A percentile compares a stretch with the other conserved stretches of the same genome.
Evolutionary conservation across 2,113 vertebrate species (phyloP).

Genomic region (Dipodomys spectabilis): DNA sequence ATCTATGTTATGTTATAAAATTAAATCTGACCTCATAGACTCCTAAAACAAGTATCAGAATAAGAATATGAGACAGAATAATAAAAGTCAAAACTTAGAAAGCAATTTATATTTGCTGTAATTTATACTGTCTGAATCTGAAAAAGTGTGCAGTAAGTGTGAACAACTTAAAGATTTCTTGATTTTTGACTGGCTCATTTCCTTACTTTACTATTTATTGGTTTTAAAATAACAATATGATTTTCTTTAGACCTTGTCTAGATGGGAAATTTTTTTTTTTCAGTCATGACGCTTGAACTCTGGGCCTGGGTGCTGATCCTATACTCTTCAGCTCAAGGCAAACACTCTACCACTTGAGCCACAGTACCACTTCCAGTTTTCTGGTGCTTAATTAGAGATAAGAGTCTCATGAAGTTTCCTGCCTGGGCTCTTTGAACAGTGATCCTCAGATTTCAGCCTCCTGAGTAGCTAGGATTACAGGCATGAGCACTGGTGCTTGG

Average conservation of each 20-base stretch:
- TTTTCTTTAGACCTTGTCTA: not conserved
- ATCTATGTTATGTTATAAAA: not conserved
- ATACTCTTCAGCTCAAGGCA: no score
- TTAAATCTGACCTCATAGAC: not conserved
- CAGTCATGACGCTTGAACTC: no score
- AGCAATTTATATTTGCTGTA: not conserved
- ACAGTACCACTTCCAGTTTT: no score
- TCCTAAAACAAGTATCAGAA: not conserved
- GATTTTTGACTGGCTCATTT: not conserved
- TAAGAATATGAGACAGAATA: not conserved
- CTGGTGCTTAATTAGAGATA: no score
- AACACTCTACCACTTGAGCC: no score
- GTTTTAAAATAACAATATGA: not conserved
- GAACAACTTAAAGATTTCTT: not conserved
- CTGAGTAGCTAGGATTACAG: no score
- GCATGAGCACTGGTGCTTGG: no score
- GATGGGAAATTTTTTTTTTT: not conserved
- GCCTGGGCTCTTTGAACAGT: no score
- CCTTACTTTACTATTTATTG: not conserved
- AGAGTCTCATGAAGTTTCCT: no score
- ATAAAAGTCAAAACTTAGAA: not conserved
- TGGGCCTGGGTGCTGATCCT: no score
- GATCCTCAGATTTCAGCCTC: no score
- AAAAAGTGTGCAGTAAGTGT: not conserved
- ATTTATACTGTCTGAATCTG: not conserved